These are phyloP conservation scores for Chloroclystis v-ata DNA, from an alignment of 2,888 invertebrate species.

Conservation along the genomic window DNA sequence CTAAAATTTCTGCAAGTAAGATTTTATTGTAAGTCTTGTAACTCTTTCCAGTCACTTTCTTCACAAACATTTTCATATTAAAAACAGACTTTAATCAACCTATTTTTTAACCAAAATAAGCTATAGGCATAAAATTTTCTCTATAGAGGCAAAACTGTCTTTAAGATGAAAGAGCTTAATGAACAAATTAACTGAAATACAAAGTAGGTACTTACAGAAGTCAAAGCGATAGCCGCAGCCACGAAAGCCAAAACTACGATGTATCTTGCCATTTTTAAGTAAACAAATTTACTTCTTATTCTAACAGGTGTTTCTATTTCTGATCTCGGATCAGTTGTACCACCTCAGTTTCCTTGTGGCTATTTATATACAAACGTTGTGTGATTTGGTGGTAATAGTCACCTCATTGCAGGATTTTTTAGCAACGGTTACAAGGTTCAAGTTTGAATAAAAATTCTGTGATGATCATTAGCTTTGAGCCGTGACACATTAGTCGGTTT, in stretches of 20 bases:
- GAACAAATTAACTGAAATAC: too few relatives aligned
- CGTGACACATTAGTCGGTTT: background rate
- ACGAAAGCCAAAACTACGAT: constrained; percentile 14
- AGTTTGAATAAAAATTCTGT: background rate
- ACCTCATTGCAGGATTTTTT: background rate
- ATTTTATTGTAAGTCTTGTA: too few relatives aligned
- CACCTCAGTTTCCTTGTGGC: constrained; percentile 1
- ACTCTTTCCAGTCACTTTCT: too few relatives aligned
- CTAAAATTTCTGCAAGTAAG: too few relatives aligned
- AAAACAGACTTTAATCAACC: too few relatives aligned
- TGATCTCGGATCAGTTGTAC: constrained; percentile 2
- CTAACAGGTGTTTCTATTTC: constrained; percentile 5
- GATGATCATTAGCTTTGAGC: constrained; percentile 2
- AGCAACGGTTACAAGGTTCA: constrained; percentile 1
- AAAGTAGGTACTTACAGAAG: constrained; percentile 25
- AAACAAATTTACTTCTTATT: background rate
- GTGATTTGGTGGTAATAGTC: background rate
- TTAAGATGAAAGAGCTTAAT: too few relatives aligned
- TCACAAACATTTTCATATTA: too few relatives aligned
- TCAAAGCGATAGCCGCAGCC: constrained; percentile 11
- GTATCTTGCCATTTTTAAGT: constrained; percentile 13
- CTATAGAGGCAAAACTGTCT: too few relatives aligned
- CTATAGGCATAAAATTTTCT: too few relatives aligned
- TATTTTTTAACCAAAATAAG: too few relatives aligned
- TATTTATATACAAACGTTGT: constrained; percentile 8